Conservation (phyloP, 2,113 vertebrate genomes). For the Brachyistius frenatus region DNA sequence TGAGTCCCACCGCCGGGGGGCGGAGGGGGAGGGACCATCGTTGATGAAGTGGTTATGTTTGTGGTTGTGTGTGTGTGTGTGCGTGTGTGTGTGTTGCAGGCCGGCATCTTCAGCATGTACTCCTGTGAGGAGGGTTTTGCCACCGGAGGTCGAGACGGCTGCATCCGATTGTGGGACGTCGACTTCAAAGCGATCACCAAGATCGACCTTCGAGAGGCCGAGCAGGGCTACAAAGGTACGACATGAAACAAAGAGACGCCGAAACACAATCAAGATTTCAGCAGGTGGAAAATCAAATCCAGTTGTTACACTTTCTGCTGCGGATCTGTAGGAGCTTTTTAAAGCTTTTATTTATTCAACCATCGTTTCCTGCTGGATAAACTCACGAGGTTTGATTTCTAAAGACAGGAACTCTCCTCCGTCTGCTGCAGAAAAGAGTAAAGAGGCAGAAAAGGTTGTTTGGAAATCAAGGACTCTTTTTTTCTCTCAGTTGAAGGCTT, state of each 20-base stretch:
- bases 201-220: constrained; percentile 95
- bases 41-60: no score
- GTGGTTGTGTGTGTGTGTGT: not conserved
- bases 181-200: constrained; percentile 98
- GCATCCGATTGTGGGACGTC: constrained; percentile 93
- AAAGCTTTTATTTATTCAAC: not conserved
- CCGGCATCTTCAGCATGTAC: constrained; percentile 97
- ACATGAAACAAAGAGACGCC: no score
- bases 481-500: constrained; percentile 1
- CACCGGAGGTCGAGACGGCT: constrained; percentile 95
- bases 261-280: no score
- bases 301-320: no score
- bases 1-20: constrained; percentile 77
- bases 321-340: not conserved
- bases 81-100: constrained; percentile 72
- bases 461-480: not conserved
- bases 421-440: not conserved
- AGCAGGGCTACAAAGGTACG: constrained; percentile 97
- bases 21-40: no score
- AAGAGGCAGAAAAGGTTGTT: constrained; percentile 2
- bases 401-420: not conserved
- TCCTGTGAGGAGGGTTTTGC: constrained; percentile 97
- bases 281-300: no score
- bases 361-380: no score
- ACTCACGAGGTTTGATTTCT: not conserved